phyloP scores from a whole-genome alignment of 2,797 vertebrate genomes.

The Muscicapa striata region DNA sequence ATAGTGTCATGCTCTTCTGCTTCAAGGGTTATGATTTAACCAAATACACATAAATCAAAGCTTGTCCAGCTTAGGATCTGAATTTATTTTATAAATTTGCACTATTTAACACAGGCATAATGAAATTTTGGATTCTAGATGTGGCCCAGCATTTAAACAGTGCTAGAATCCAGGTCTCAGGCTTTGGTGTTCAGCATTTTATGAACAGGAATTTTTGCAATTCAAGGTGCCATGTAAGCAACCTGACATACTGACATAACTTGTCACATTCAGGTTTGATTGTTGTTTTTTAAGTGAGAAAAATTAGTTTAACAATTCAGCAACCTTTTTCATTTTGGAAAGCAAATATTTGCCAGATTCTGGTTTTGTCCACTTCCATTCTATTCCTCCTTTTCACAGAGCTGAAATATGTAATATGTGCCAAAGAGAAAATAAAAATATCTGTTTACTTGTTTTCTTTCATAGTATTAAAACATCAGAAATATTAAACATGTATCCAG shows the following conservation, averaged over 20 bases:
- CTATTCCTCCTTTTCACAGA: background rate
- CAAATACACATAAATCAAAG: slow-evolving; percentile 30
- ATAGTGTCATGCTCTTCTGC: background rate
- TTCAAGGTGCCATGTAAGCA: background rate
- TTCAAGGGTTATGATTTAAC: slow-evolving; percentile 23
- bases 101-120: background rate
- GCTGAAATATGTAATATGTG: background rate
- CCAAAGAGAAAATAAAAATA: background rate
- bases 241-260: background rate
- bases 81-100: background rate
- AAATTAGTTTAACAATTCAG: background rate
- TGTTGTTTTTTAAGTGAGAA: background rate
- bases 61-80: background rate
- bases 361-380: background rate
- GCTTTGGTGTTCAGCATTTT: background rate
- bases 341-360: background rate
- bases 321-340: background rate
- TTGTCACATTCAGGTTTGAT: background rate
- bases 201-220: background rate
- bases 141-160: background rate
- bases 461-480: background rate
- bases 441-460: background rate
- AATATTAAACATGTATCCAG: background rate
- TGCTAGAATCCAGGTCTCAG: background rate
- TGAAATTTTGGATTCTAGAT: background rate